phyloP scores from a whole-genome alignment of 2,797 vertebrate species.

The Amazona ochrocephala region DNA sequence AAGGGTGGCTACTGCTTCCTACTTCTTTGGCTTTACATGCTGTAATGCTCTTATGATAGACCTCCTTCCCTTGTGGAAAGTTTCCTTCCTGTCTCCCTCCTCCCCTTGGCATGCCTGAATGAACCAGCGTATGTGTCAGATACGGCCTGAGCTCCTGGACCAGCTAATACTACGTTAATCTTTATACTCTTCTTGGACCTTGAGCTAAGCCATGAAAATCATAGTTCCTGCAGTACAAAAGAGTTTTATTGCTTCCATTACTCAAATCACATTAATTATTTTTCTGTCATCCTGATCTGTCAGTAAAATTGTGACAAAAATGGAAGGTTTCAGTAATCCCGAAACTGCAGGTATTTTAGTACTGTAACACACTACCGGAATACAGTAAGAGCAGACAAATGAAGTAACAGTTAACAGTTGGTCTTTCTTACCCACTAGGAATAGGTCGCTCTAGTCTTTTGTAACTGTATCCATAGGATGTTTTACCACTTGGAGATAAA shows the following conservation, averaged over 20 bases:
- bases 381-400: neutral
- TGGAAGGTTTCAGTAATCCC: neutral
- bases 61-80: neutral
- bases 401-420: neutral
- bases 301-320: neutral
- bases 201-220: neutral
- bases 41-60: neutral
- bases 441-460: slow-evolving; percentile 82
- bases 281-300: neutral
- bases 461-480: slow-evolving; percentile 78
- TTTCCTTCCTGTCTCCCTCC: neutral
- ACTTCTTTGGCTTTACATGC: neutral
- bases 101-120: neutral
- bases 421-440: slow-evolving; percentile 83
- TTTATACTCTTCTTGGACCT: neutral
- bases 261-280: neutral
- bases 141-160: neutral
- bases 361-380: neutral
- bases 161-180: neutral
- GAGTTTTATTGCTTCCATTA: neutral
- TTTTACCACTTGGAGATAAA: neutral
- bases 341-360: neutral
- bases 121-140: neutral
- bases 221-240: neutral
- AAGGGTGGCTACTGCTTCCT: neutral